Percentiles rank a stretch among this genome's conserved stretches.
phyloP scores from a whole-genome alignment of 2,888 invertebrate species.

The Terebella lapidaria region DNA sequence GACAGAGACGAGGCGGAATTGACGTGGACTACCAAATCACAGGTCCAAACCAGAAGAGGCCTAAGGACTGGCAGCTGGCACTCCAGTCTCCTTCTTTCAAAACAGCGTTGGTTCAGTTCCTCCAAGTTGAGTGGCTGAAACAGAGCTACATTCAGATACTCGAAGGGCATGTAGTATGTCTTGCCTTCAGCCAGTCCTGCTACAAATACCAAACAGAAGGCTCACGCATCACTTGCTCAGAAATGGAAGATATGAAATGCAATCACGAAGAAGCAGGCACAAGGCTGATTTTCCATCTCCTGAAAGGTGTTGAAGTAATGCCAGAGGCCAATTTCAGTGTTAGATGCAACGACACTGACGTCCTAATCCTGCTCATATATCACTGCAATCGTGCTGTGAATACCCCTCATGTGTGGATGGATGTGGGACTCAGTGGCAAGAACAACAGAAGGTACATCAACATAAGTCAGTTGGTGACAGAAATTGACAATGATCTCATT shows the following conservation, averaged over 20 bases:
- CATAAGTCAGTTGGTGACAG: background rate
- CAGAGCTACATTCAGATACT: background rate
- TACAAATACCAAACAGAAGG: background rate
- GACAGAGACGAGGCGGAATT: background rate
- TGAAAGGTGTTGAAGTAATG: no score
- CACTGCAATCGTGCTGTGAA: background rate
- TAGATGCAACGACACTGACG: no score
- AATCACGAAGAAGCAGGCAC: background rate
- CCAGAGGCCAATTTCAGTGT: no score
- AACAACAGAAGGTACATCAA: background rate
- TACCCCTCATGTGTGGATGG: background rate
- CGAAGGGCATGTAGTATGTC: background rate
- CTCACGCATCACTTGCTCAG: background rate
- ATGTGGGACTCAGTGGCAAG: background rate
- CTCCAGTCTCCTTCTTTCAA: background rate
- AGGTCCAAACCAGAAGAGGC: background rate
- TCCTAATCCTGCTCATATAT: no score
- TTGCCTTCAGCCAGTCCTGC: background rate
- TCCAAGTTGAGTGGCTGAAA: background rate
- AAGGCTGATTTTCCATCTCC: background rate
- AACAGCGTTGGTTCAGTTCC: background rate
- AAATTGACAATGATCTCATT: background rate
- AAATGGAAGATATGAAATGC: background rate
- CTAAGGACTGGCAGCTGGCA: conserved; percentile 1
- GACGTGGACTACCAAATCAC: background rate